Evolutionary conservation across 2,113 vertebrate species (phyloP).

Genomic region (Clarias magur): DNA sequence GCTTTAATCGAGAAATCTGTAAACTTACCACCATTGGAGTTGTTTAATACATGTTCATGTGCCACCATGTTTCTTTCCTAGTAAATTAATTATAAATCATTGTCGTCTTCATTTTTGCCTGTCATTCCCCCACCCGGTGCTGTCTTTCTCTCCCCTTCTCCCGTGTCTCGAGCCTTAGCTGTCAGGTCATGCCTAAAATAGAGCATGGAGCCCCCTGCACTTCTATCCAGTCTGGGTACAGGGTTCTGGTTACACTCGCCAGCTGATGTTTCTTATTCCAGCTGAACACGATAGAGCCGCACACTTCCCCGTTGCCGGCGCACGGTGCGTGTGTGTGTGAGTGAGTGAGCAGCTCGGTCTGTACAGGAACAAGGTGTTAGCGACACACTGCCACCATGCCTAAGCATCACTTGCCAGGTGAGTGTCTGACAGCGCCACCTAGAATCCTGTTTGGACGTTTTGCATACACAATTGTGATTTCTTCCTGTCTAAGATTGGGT

Average conservation of each 20-base stretch:
- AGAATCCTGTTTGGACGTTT: not conserved
- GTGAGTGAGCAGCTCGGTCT: slow-evolving; percentile 43
- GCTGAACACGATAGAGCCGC: slow-evolving; percentile 18
- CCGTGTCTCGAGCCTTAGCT: slow-evolving; percentile 45
- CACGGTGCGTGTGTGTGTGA: slow-evolving; percentile 45
- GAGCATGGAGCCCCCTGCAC: slow-evolving; percentile 53
- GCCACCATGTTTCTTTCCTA: slow-evolving; percentile 29
- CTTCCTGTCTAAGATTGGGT: not conserved
- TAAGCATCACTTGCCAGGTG: slow-evolving; percentile 77
- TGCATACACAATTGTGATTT: not conserved
- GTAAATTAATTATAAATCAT: slow-evolving; percentile 46
- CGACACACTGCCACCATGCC: slow-evolving; percentile 71
- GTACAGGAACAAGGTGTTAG: slow-evolving; percentile 56
- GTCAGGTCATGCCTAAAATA: slow-evolving; percentile 69
- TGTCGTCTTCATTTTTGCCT: not conserved
- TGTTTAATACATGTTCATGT: slow-evolving; percentile 18
- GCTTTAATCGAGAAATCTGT: slow-evolving; percentile 36
- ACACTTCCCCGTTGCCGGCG: slow-evolving; percentile 62
- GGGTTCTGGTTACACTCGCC: slow-evolving; percentile 69
- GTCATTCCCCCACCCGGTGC: not conserved
- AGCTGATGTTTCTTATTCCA: slow-evolving; percentile 65
- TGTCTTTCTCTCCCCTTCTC: not conserved
- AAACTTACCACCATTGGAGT: not conserved
- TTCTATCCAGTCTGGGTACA: slow-evolving; percentile 53
- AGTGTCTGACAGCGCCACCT: slow-evolving; percentile 59